Base-by-base conservation (phyloP, 1,140 invertebrate genomes). In the Caenorhabditis brenneri region DNA sequence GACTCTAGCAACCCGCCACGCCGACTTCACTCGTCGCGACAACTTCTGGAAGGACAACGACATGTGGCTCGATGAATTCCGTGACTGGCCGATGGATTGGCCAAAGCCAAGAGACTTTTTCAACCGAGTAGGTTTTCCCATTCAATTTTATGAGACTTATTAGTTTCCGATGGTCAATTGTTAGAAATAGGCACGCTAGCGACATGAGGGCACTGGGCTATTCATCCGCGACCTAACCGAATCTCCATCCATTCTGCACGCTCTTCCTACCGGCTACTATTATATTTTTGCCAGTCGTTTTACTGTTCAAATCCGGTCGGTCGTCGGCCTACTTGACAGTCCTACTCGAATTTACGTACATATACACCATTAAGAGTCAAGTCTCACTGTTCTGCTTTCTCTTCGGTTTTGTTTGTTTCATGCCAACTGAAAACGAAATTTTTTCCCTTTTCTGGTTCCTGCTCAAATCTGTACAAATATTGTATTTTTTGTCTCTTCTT, bases 31-130 rank as follows among this genome's bases (percentile, higher is more conserved):
- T n/a, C 53, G 83, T 42, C 78, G 60, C 48, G 49, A 79, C 16
- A 88, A 88, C 29, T 79, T 81, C 27, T 83, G 69, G 74, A 81
- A 86, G 79, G 79, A 84, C n/a, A 81, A 88, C 51, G 89, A 88
- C 78, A 22, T 48, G 12, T 88, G 88, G 82, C 58, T 88, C 31
- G 55, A 85, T 16, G 80, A 80, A 15, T 87, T 78, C 88, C 80
- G 90, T 24, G 88, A 89, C 74, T 89, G 88, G 88, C 88, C 88
- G 0, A 29, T 74, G n/a, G 88, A 91, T 51, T 89, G 88, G 88
- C 88, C 88, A 16, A 65, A 87, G n/a, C 88, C 88, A 4, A 55
- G 87, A 36, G 90, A 91, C 33, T 27, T 89, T 27, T 74, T 90
- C 53, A 55, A 82, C 49, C 80, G 89, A n/a, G 88, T 89, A 58